A percentile compares a stretch with the other conserved stretches of the same genome.
Conservation (phyloP, 2,113 vertebrate species). For the Dromaius novaehollandiae region DNA sequence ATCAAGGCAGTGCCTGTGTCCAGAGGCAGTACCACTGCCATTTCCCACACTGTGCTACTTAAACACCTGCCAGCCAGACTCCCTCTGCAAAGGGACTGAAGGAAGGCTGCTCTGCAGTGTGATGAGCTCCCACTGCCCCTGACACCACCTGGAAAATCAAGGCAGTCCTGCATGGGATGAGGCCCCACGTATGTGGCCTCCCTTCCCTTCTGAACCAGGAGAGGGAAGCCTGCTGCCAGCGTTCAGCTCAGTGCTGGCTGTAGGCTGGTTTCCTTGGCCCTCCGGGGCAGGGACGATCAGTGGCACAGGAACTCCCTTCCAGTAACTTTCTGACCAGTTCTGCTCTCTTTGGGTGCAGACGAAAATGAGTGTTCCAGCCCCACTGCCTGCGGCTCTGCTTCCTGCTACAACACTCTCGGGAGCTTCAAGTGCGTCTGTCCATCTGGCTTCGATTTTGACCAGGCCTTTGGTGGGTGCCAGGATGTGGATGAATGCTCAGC, state of each 20-base stretch:
- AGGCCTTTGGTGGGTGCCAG: slow-evolving; percentile 83
- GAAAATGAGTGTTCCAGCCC: slow-evolving; percentile 90
- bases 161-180: not conserved
- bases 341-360: slow-evolving; percentile 70
- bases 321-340: not conserved
- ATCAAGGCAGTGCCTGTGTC: rapidly evolving
- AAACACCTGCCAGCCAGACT: not conserved
- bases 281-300: not conserved
- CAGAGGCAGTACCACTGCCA: not conserved
- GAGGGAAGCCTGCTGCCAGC: not conserved
- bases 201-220: not conserved
- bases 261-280: not conserved
- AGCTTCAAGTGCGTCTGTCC: slow-evolving; percentile 95
- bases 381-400: slow-evolving; percentile 84
- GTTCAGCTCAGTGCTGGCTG: not conserved
- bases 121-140: not conserved
- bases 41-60: too few relatives aligned
- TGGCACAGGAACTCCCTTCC: not conserved
- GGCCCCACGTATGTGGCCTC: not conserved
- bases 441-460: slow-evolving; percentile 90
- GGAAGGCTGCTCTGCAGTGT: not conserved
- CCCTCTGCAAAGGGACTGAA: not conserved
- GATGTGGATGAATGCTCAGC: slow-evolving; percentile 90
- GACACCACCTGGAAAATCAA: not conserved
- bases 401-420: slow-evolving; percentile 95